phyloP scores from a whole-genome alignment of 1,140 invertebrate genomes.

The Drosophila willistoni region DNA sequence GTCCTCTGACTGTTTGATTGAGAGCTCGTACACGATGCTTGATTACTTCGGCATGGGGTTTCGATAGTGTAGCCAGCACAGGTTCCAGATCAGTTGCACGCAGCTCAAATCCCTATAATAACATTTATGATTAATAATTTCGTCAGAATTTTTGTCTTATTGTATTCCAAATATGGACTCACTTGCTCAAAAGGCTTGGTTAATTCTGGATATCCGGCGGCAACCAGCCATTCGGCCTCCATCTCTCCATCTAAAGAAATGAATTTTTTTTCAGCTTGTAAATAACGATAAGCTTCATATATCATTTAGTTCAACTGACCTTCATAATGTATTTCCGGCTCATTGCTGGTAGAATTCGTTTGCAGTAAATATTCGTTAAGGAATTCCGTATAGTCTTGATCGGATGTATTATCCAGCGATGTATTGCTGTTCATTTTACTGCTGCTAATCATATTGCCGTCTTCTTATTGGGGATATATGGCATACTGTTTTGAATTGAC shows the following conservation, averaged over 20 bases:
- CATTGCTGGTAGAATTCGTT: conserved; percentile 63
- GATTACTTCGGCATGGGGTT: conserved; percentile 90
- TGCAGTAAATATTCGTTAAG: conserved; percentile 80
- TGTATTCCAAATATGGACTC: conserved; percentile 17
- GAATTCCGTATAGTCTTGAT: conserved; percentile 80
- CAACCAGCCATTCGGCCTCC: conserved; percentile 80
- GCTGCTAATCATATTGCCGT: conserved; percentile 11
- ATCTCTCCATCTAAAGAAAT: conserved; percentile 75
- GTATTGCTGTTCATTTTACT: conserved; percentile 66
- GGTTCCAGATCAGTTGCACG: conserved; percentile 70
- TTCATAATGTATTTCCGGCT: conserved; percentile 77
- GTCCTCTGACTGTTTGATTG: conserved; percentile 90
- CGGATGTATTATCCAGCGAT: conserved; percentile 67
- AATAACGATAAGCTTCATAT: conserved; percentile 1
- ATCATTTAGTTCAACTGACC: conserved; percentile 40
- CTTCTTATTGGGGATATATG: conserved; percentile 59
- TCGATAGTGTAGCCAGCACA: conserved; percentile 82
- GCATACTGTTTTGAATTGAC: conserved; percentile 49
- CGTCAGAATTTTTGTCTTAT: too few species aligned
- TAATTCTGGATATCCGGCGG: conserved; percentile 80
- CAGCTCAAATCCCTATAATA: conserved; percentile 69
- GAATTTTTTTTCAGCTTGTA: background rate
- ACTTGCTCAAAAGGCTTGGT: conserved; percentile 81
- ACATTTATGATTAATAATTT: background rate
- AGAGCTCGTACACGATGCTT: conserved; percentile 89